Conservation (phyloP, 2,113 vertebrate genomes). For the human (Homo sapiens) region GRCh38 chr11:104635001-104635500, state of each 20-base stretch:
- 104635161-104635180: slow-evolving; percentile 60
- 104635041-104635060: slow-evolving; percentile 54
- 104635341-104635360: background rate
- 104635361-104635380: background rate
- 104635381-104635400: background rate
- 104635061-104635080: slow-evolving; percentile 39
- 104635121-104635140: slow-evolving; percentile 65
- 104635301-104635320: background rate
- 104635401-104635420: background rate
- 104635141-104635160: slow-evolving; percentile 76
- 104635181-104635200: slow-evolving; percentile 50
- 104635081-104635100: slow-evolving; percentile 71
- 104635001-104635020: background rate
- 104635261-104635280: background rate
- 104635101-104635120: slow-evolving; percentile 73
- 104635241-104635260: background rate
- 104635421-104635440: background rate
- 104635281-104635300: background rate
- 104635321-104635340: background rate
- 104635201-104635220: slow-evolving; percentile 57
- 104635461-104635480: background rate
- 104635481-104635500: background rate
- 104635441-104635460: rapidly evolving
- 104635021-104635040: background rate
- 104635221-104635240: background rate